phyloP scores from a whole-genome alignment of 1,140 invertebrate genomes.

The Polypedilum vanderplanki region DNA sequence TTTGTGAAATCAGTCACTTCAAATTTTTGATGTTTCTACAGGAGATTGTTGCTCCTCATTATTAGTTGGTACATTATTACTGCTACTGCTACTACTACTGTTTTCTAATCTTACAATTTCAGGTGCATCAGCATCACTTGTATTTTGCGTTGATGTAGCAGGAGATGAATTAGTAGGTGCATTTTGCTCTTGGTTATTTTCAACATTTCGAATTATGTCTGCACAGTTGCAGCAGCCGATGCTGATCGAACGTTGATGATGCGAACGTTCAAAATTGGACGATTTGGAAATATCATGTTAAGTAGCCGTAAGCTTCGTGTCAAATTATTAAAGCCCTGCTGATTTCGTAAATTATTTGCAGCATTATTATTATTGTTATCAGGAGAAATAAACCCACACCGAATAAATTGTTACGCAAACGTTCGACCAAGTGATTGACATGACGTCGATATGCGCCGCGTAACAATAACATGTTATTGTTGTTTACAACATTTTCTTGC shows the following conservation, averaged over 20 bases:
- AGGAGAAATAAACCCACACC: background rate
- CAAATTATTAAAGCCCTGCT: constrained; percentile 20
- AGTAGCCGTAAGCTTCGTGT: constrained; percentile 17
- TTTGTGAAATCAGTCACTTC: background rate
- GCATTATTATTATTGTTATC: constrained; percentile 16
- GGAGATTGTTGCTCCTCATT: constrained; percentile 32
- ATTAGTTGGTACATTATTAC: no score
- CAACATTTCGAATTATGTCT: constrained; percentile 15
- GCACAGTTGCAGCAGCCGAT: constrained; percentile 7
- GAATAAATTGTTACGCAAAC: constrained; percentile 11
- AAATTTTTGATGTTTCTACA: background rate
- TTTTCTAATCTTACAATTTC: constrained; percentile 32
- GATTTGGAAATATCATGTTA: constrained; percentile 17
- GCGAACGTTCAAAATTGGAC: constrained; percentile 7
- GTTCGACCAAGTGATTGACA: constrained; percentile 19
- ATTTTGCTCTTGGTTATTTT: constrained; percentile 36
- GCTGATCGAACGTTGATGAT: constrained; percentile 21
- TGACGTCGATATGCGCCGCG: background rate
- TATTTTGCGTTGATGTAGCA: constrained; percentile 34
- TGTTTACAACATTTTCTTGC: background rate
- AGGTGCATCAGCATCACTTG: constrained; percentile 36
- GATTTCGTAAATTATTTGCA: constrained; percentile 10
- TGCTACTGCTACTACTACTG: constrained; percentile 30
- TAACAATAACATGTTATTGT: constrained; percentile 20
- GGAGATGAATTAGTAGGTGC: background rate